Base-by-base conservation (phyloP, 2,888 invertebrate genomes). In the Agrochola lychnidis region DNA sequence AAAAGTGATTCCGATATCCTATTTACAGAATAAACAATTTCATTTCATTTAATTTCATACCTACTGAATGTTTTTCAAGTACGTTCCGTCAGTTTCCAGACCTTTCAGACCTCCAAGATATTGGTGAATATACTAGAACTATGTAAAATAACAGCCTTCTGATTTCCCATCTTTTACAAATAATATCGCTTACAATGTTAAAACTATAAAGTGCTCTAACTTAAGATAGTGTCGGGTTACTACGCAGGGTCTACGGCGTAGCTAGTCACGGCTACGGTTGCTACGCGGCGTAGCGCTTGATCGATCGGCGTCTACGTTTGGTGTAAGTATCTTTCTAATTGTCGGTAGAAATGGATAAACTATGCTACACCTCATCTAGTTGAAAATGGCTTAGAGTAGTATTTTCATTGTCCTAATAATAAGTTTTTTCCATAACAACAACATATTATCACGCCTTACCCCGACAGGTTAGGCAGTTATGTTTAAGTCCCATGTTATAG, bases 181-280 rank as follows among this genome's bases (percentile, higher is more conserved):
- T 30, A 53, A 40, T 45, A 71, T 45, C 22, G 12, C 10, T 22
- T 22, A 61, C 30, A 56, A 25, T n/a, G 10, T 48, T 16, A n/a
- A 5, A 48, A n/a, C n/a, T 56, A 36, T 3, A 16, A 22, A 62
- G n/a, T 57, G 25, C 2, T 48, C 42, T 19, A 45, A 36, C 25
- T 12, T 51, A 61, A 14, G 19, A 22, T 59, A 51, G 69, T n/a
- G 5, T 66, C 42, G 19, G 36, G 12, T 42, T 81, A 36, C 66
- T 70, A 83, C 70, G 66, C n/a, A 53, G 42, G 42, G 48, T 59
- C 69, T 79, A 82, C 64, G 82, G 64, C 79, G 79, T 76, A 82
- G 78, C 61, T 14, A 77, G 53, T 42, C 45, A 7, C 25, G 16
- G 83, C 66, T 73, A 73, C 62, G 57, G 25, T 70, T 73, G 81